Base-by-base conservation (phyloP, 2,888 invertebrate genomes). In the Artemia sinica region DNA sequence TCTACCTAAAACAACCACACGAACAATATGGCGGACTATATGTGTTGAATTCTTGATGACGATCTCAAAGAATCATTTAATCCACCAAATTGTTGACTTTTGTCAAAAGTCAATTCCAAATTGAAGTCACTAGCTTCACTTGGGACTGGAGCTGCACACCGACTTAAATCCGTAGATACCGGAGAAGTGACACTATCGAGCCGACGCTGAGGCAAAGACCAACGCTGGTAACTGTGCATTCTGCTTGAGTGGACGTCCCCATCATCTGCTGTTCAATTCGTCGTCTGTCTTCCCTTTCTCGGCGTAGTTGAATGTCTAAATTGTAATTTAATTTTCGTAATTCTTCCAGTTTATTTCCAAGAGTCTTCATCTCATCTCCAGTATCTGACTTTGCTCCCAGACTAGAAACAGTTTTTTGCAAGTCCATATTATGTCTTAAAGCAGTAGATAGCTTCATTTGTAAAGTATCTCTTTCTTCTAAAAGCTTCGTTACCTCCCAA, bases 381-480 rank as follows among this genome's bases (percentile, higher is more conserved):
- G 63, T 18, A 58, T 58, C 63, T 18, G 63, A 58, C 18, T n/a
- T 58, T n/a, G 63, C 63, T 9, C 63, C 63, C 8, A 18, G 28
- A 28, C 63, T 58, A 18, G 63, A n/a, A n/a, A 58, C n/a, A n/a
- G 63, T 28, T 28, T 58, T 58, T n/a, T 58, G 63, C 14, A 58
- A 28, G n/a, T 58, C 63, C 63, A 58, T n/a, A 28, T 58, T 58
- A 14, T 68, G 82, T 66, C 90, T 82, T 69, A 91, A 80, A 11
- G 89, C 86, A 75, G 89, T 88, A 0, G 91, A 91, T 9, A 92
- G 78, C 72, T 88, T 84, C 71, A 91, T 77, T 74, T 91, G 91
- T 68, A 92, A 77, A 0, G 88, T 88, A 75, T 92, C 91, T 69
- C 91, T 82, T 77, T 91, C 91, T 77, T 91, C 90, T 66, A 91